phyloP scores from a whole-genome alignment of 2,888 invertebrate genomes.

The Eupithecia tripunctaria region DNA sequence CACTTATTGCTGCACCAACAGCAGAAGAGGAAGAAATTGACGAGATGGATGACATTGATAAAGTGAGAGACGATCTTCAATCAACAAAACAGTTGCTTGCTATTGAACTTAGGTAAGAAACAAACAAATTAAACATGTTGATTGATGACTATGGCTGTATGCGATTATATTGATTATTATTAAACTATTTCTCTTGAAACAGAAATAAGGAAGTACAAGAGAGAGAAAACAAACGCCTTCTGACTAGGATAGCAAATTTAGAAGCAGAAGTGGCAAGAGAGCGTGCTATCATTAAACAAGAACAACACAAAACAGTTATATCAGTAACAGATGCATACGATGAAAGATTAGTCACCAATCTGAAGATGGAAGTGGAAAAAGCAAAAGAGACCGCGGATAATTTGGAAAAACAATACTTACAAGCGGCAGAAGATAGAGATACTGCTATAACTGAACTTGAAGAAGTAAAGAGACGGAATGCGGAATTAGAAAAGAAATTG shows the following conservation, averaged over 20 bases:
- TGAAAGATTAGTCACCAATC: slow-evolving; percentile 86
- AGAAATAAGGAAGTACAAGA: slow-evolving; percentile 93
- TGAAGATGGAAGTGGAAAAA: slow-evolving; percentile 90
- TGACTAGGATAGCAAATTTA: slow-evolving; percentile 90
- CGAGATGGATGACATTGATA: slow-evolving; percentile 96
- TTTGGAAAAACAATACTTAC: slow-evolving; percentile 91
- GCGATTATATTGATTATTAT: neutral
- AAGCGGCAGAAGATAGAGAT: slow-evolving; percentile 90
- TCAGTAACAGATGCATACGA: slow-evolving; percentile 85
- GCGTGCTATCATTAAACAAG: slow-evolving; percentile 81
- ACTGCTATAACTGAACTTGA: slow-evolving; percentile 90
- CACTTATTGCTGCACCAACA: slow-evolving; percentile 56
- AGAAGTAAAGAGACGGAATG: slow-evolving; percentile 90
- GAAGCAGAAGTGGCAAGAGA: slow-evolving; percentile 92
- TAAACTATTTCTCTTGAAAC: slow-evolving; percentile 19
- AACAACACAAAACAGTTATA: slow-evolving; percentile 81
- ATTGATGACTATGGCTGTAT: neutral
- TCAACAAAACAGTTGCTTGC: slow-evolving; percentile 96
- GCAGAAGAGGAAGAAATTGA: slow-evolving; percentile 89
- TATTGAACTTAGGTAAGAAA: slow-evolving; percentile 87
- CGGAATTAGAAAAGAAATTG: slow-evolving; percentile 90
- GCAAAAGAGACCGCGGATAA: slow-evolving; percentile 91
- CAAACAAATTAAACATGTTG: neutral
- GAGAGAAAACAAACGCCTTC: slow-evolving; percentile 92
- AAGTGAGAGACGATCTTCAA: slow-evolving; percentile 94